phyloP scores from a whole-genome alignment of 2,113 vertebrate genomes.

The Puma concolor region DNA sequence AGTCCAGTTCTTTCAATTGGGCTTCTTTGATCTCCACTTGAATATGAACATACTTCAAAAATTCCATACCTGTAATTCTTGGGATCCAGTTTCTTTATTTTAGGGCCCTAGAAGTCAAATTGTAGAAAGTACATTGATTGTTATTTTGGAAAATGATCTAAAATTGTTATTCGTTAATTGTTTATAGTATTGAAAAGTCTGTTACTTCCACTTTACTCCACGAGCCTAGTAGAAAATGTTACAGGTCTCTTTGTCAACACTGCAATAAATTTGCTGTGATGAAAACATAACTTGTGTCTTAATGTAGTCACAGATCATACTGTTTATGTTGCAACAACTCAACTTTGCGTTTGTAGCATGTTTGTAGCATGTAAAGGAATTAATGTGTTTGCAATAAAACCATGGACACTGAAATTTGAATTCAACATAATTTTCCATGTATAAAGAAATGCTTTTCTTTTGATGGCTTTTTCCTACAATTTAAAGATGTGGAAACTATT shows the following conservation, averaged over 20 bases:
- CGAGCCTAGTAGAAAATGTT: background rate
- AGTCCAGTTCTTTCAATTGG: background rate
- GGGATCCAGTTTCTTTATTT: background rate
- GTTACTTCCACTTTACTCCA: background rate
- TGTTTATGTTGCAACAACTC: background rate
- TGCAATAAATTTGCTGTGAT: background rate
- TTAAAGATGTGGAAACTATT: conserved; percentile 18
- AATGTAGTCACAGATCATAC: background rate
- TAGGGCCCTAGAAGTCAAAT: background rate
- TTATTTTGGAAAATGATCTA: background rate
- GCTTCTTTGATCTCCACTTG: background rate
- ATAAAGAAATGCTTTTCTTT: background rate
- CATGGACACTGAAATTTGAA: background rate
- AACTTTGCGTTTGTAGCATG: background rate
- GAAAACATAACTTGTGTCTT: background rate
- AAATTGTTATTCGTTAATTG: background rate
- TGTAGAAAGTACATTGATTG: background rate
- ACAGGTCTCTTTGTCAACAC: background rate
- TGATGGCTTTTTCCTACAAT: background rate
- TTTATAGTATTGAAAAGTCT: background rate
- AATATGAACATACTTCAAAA: background rate
- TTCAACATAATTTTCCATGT: conserved; percentile 2
- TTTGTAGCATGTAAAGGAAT: background rate
- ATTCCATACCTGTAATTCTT: background rate
- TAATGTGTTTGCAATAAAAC: background rate